A percentile compares a stretch with the other conserved stretches of the same genome.
Evolutionary conservation across 2,888 invertebrate species (phyloP).

Genomic region (Epinotia demarniana): DNA sequence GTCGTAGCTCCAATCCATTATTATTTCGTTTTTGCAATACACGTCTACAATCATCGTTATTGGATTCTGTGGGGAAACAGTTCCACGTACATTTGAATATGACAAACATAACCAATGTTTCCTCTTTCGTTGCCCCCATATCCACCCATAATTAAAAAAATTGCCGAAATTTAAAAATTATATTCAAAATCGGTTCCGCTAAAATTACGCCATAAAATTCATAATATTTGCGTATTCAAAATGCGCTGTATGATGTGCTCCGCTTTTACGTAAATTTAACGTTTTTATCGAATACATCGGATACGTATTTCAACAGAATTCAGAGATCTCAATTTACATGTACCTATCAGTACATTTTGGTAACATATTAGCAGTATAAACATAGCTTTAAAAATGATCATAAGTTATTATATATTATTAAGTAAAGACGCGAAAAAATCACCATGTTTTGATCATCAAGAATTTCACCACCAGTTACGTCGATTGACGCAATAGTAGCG

Average conservation of each 20-base stretch:
- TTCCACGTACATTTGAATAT: conserved; percentile 54
- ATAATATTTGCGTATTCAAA: conserved; percentile 63
- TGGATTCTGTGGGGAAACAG: conserved; percentile 52
- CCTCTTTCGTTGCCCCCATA: conserved; percentile 62
- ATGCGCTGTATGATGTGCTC: conserved; percentile 56
- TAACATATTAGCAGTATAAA: neutral
- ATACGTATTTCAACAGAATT: conserved; percentile 7
- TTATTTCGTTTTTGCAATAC: conserved; percentile 48
- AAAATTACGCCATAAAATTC: conserved; percentile 64
- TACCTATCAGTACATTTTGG: neutral
- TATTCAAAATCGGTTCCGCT: conserved; percentile 70
- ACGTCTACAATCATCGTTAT: conserved; percentile 52
- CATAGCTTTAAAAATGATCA: no score
- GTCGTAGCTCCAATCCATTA: conserved; percentile 28
- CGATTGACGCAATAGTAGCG: conserved; percentile 79
- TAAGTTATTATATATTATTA: no score
- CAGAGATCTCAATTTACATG: conserved; percentile 14
- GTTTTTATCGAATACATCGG: neutral
- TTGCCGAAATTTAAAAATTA: conserved; percentile 70
- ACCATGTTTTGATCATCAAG: neutral
- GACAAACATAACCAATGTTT: conserved; percentile 61
- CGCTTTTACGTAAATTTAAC: neutral
- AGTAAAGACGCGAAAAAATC: no score
- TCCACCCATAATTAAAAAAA: conserved; percentile 65
- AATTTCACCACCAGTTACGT: conserved; percentile 35